phyloP scores from a whole-genome alignment of 2,888 invertebrate species.

The Tetramorium bicarinatum region DNA sequence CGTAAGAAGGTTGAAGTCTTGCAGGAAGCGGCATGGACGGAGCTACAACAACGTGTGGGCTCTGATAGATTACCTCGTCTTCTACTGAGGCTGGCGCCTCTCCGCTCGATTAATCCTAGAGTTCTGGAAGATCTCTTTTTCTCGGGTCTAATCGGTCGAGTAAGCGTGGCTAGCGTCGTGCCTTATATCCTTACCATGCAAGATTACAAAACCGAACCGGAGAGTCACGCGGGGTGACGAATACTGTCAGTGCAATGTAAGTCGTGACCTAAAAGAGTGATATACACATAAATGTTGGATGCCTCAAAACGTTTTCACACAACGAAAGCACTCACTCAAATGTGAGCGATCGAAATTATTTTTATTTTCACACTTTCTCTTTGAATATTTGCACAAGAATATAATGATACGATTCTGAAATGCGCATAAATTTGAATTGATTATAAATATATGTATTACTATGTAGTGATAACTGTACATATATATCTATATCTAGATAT shows the following conservation, averaged over 20 bases:
- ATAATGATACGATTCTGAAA: background rate
- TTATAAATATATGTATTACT: conserved; percentile 58
- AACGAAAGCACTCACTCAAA: conserved; percentile 34
- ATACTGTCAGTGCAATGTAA: conserved; percentile 77
- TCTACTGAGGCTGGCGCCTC: conserved; percentile 90
- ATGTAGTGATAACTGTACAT: conserved; percentile 35
- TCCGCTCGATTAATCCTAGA: conserved; percentile 91
- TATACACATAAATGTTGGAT: conserved; percentile 63
- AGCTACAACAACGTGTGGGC: conserved; percentile 87
- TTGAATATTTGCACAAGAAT: conserved; percentile 19
- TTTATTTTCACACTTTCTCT: background rate
- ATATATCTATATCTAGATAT: conserved; percentile 31
- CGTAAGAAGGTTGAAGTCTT: conserved; percentile 87
- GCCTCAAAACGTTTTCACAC: conserved; percentile 61
- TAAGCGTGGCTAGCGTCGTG: conserved; percentile 98
- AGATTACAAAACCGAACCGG: conserved; percentile 85
- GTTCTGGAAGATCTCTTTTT: conserved; percentile 97
- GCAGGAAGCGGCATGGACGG: conserved; percentile 87
- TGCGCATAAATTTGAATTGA: conserved; percentile 62
- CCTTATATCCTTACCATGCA: conserved; percentile 93
- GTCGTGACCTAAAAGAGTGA: conserved; percentile 74
- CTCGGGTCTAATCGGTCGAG: conserved; percentile 95
- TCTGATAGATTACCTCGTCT: conserved; percentile 89
- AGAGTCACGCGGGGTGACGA: conserved; percentile 84
- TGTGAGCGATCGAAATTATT: background rate